Evolutionary conservation across 2,113 vertebrate species (phyloP).

Genomic region (Mionectes macconnelli): DNA sequence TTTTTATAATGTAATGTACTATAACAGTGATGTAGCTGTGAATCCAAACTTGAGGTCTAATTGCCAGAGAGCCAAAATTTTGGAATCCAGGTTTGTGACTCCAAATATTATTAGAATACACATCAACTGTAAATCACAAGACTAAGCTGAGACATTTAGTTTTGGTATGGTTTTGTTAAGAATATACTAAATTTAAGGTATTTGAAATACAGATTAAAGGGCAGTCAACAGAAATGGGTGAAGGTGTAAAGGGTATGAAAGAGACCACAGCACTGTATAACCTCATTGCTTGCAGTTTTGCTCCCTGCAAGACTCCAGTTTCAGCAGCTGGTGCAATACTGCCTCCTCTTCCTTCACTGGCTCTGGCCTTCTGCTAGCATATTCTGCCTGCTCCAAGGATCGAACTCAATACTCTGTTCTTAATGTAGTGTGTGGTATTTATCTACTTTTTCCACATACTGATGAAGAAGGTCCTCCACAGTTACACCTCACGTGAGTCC

Average conservation of each 20-base stretch:
- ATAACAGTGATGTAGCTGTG: neutral
- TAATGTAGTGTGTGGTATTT: neutral
- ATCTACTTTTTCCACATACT: neutral
- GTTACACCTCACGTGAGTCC: neutral
- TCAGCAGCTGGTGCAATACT: neutral
- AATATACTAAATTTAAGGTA: neutral
- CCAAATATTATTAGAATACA: neutral
- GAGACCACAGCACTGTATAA: neutral
- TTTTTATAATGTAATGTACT: neutral
- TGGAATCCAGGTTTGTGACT: neutral
- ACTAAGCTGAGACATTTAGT: neutral
- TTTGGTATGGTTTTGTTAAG: neutral
- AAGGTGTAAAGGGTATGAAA: rapidly evolving
- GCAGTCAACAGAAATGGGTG: rapidly evolving
- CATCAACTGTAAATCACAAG: neutral
- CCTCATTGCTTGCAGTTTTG: neutral
- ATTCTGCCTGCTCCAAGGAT: neutral
- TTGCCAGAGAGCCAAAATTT: neutral
- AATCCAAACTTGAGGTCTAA: neutral
- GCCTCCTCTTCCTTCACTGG: neutral
- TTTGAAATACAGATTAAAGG: neutral
- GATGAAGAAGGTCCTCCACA: neutral
- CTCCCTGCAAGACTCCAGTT: neutral
- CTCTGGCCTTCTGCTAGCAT: neutral
- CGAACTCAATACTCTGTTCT: neutral